phyloP scores from a whole-genome alignment of 2,113 vertebrate species.

The Mobula birostris region DNA sequence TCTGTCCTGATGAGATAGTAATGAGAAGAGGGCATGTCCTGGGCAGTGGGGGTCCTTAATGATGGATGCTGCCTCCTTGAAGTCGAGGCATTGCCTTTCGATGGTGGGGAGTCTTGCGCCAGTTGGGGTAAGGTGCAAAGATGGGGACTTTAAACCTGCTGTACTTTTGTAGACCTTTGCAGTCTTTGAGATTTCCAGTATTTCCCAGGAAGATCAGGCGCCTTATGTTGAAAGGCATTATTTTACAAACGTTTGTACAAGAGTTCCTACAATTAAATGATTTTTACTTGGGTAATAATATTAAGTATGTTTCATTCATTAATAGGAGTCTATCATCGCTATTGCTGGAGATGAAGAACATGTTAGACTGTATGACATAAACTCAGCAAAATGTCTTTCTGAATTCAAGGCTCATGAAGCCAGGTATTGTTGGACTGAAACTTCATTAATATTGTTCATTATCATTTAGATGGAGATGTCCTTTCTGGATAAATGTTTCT shows the following conservation, averaged over 20 bases:
- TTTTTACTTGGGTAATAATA: not conserved
- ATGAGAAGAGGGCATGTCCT: too few relatives aligned
- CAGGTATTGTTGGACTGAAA: slow-evolving; percentile 61
- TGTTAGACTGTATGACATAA: slow-evolving; percentile 69
- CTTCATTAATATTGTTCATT: not conserved
- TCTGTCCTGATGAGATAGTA: too few relatives aligned
- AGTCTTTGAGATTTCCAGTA: too few relatives aligned
- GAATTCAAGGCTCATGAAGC: slow-evolving; percentile 91
- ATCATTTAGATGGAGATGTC: not conserved
- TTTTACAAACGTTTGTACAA: not conserved
- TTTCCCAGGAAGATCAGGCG: too few relatives aligned
- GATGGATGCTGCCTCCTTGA: too few relatives aligned
- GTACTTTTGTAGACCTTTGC: not conserved
- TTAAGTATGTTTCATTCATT: slow-evolving; percentile 32
- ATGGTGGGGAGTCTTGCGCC: too few relatives aligned
- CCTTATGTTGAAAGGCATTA: not conserved
- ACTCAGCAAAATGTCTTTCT: slow-evolving; percentile 64
- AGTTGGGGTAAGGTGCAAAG: too few relatives aligned
- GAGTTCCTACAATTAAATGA: not conserved
- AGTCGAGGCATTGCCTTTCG: too few relatives aligned
- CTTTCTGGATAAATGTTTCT: not conserved
- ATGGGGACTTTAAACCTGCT: not conserved
- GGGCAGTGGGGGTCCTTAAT: too few relatives aligned
- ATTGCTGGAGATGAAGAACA: slow-evolving; percentile 80
- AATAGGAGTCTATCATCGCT: slow-evolving; percentile 73